phyloP scores from a whole-genome alignment of 1,140 invertebrate genomes.

The Galleria mellonella region DNA sequence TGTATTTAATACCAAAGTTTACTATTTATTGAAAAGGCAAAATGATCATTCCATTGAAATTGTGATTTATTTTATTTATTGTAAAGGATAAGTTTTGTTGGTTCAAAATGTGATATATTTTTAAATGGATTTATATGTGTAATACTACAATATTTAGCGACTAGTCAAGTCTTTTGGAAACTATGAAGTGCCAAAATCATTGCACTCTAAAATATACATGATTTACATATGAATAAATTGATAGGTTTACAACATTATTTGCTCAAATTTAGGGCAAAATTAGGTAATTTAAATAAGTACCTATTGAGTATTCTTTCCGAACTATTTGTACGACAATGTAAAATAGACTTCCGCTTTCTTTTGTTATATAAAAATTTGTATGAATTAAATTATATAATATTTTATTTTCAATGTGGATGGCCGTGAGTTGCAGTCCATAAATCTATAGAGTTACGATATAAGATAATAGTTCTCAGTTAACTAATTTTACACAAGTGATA shows the following conservation, averaged over 20 bases:
- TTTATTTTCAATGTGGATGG: too few species aligned
- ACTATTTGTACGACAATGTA: not conserved
- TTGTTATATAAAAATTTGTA: not conserved
- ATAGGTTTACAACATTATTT: slow-evolving; percentile 16
- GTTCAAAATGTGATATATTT: slow-evolving; percentile 50
- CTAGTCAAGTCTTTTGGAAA: slow-evolving; percentile 45
- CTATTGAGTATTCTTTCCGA: not conserved
- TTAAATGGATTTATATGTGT: slow-evolving; percentile 26
- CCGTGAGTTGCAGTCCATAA: too few species aligned
- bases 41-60: slow-evolving; percentile 31
- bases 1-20: slow-evolving; percentile 10
- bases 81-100: slow-evolving; percentile 20
- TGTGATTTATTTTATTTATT: slow-evolving; percentile 31
- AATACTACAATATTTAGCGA: slow-evolving; percentile 14
- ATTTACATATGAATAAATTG: slow-evolving; percentile 23
- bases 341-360: not conserved
- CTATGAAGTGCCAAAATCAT: slow-evolving; percentile 45
- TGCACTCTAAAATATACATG: slow-evolving; percentile 35
- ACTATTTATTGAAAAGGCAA: not conserved
- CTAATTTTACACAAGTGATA: too few species aligned
- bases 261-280: slow-evolving; percentile 9
- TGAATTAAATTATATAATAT: too few species aligned
- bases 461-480: too few species aligned
- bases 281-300: too few species aligned
- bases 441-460: too few species aligned